Evolutionary conservation across 2,113 vertebrate genomes (phyloP).

Genomic region (Pelecanoides urinatrix): DNA sequence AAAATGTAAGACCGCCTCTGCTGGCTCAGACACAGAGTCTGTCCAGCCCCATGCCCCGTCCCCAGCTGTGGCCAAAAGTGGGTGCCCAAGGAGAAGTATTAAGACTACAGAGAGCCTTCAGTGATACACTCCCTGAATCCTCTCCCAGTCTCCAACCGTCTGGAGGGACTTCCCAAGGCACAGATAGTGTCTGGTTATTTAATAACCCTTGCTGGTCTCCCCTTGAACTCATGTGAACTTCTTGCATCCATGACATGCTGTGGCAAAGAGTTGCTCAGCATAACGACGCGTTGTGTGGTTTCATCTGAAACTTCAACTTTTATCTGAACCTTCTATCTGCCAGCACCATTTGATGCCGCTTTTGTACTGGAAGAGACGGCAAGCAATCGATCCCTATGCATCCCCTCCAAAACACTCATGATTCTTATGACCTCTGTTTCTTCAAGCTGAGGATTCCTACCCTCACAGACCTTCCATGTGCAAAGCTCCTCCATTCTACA

Average conservation of each 20-base stretch:
- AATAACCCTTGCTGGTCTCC: neutral
- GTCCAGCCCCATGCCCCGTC: fast-evolving
- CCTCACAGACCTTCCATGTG: neutral
- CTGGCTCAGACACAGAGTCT: neutral
- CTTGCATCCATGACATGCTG: neutral
- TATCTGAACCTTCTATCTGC: neutral
- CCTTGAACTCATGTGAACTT: neutral
- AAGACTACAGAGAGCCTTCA: neutral
- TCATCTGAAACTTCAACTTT: neutral
- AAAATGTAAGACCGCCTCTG: fast-evolving
- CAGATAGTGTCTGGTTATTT: neutral
- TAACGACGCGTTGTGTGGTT: fast-evolving
- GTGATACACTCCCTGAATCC: neutral
- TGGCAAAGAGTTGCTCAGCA: neutral
- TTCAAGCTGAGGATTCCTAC: neutral
- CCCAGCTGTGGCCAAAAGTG: neutral
- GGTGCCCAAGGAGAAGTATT: neutral
- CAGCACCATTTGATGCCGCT: neutral
- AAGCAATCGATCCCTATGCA: fast-evolving
- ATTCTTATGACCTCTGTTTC: neutral
- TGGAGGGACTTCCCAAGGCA: neutral
- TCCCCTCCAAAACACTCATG: neutral
- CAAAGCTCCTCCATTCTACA: neutral
- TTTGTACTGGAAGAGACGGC: neutral
- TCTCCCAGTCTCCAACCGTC: neutral